These are phyloP conservation scores for Acanthosoma haemorrhoidale DNA, from an alignment of 2,888 invertebrate genomes.

Conservation along the genomic window DNA sequence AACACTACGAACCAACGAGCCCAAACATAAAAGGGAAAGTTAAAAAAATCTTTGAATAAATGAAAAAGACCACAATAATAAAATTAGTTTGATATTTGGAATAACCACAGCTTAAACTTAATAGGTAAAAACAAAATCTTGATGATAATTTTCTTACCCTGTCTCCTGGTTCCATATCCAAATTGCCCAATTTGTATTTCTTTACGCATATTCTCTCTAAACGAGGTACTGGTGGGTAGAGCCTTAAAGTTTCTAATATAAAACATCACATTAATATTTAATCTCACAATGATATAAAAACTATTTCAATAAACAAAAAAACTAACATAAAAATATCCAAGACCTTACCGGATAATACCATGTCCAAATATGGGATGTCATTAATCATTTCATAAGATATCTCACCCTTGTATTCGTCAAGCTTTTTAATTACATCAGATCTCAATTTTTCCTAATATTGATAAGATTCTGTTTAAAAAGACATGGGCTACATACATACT, in stretches of 20 bases:
- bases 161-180: slow-evolving; percentile 50
- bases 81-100: too few relatives aligned
- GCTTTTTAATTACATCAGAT: slow-evolving; percentile 47
- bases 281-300: not conserved
- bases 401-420: slow-evolving; percentile 46
- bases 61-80: too few relatives aligned
- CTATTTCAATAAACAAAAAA: not conserved
- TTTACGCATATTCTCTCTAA: slow-evolving; percentile 54
- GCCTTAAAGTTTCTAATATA: slow-evolving; percentile 54
- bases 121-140: too few relatives aligned
- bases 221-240: slow-evolving; percentile 54
- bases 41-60: too few relatives aligned
- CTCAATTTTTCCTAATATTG: slow-evolving; percentile 50
- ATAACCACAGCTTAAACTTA: too few relatives aligned
- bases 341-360: slow-evolving; percentile 43
- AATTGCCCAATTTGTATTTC: slow-evolving; percentile 51
- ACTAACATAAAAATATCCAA: not conserved
- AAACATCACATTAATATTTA: not conserved
- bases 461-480: too few relatives aligned
- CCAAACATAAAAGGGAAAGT: too few relatives aligned
- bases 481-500: too few relatives aligned
- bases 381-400: slow-evolving; percentile 44
- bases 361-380: slow-evolving; percentile 45
- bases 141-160: slow-evolving; percentile 34
- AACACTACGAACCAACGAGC: too few relatives aligned